Evolutionary conservation across 2,888 invertebrate genomes (phyloP), one percentile per base, ranked within the genome.

Genomic region (Andrena marginata): DNA sequence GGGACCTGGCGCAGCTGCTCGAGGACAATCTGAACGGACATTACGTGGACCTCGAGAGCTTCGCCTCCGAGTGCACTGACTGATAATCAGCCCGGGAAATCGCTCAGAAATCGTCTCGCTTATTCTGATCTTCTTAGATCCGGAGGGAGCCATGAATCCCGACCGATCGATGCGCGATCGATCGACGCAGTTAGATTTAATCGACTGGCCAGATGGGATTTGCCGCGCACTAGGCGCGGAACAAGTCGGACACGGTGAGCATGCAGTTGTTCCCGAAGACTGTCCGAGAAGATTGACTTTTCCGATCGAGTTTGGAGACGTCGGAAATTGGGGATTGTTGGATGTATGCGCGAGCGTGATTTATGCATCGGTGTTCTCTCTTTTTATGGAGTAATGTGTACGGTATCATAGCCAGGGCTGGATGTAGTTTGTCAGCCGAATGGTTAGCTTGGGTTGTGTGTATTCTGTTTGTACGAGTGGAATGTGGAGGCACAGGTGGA

Each of bases 1-100:
- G 95, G 0, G 96, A 96, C 80, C 94, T 96, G 35, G 96, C 96
- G 48, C 95, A 95, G 59, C 94, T 96, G 0, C 94, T 96, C 51
- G 96, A 96, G 89, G 96, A 96, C 87, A 95, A 95, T 86, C 94
- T 95, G 62, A 96, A 96, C 89, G 96, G 96, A 63, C 96, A 96
- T 91, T 96, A 96, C 91, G 96, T 96, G 54, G 96, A 96, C 90
- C 93, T 97, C 85, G 96, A 96, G 91, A 96, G 96, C 79, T 96
- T 96, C 86, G 96, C 96, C 74, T 95, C 95, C 86, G 96, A 96
- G 92, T 96, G 95, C 29, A 95, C 95, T 3, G 96, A 96, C 80
- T 93, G 89, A 92, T 1, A 20, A 8, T 23, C 49, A 13, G 4
- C 20, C 7, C n/a, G 20, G 51, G 51, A 70, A 6, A 31, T 35